Conservation (phyloP, 2,888 invertebrate species). For the Cataglyphis cursor region DNA sequence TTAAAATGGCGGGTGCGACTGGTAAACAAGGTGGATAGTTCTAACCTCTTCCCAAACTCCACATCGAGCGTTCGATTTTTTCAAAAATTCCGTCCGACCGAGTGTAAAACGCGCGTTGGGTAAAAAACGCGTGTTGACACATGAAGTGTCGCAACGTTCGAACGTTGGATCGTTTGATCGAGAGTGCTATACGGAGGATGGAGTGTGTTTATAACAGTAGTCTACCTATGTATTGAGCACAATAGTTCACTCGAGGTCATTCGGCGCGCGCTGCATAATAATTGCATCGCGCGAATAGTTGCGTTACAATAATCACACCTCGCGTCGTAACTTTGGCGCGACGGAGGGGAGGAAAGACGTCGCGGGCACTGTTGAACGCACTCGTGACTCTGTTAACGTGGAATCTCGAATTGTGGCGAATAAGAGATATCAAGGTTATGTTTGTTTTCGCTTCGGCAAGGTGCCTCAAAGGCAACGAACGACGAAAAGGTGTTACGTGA, state of each 20-base stretch:
- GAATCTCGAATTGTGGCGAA: conserved; percentile 1
- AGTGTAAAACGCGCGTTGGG: background rate
- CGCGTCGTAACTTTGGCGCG: background rate
- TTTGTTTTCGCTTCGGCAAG: conserved; percentile 75
- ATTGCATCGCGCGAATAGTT: conserved; percentile 16
- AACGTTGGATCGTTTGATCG: background rate
- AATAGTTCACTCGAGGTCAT: conserved; percentile 77
- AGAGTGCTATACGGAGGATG: conserved; percentile 56
- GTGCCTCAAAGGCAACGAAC: conserved; percentile 75
- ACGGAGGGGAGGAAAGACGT: background rate
- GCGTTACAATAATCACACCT: background rate
- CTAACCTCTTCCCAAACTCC: conserved; percentile 80
- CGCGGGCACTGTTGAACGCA: background rate
- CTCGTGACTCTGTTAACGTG: conserved; percentile 12
- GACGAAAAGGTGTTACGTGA: conserved; percentile 75
- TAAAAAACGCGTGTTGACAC: background rate
- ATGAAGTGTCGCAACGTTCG: background rate
- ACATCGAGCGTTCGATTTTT: background rate
- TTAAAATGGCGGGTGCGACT: conserved; percentile 82
- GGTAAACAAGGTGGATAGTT: conserved; percentile 82
- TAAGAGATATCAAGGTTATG: conserved; percentile 76
- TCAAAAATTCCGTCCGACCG: background rate
- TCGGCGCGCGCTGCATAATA: conserved; percentile 44
- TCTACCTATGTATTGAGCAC: conserved; percentile 77
- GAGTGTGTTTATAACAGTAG: conserved; percentile 76